Conservation (phyloP, 2,888 invertebrate species). For the Heliconius sara region DNA sequence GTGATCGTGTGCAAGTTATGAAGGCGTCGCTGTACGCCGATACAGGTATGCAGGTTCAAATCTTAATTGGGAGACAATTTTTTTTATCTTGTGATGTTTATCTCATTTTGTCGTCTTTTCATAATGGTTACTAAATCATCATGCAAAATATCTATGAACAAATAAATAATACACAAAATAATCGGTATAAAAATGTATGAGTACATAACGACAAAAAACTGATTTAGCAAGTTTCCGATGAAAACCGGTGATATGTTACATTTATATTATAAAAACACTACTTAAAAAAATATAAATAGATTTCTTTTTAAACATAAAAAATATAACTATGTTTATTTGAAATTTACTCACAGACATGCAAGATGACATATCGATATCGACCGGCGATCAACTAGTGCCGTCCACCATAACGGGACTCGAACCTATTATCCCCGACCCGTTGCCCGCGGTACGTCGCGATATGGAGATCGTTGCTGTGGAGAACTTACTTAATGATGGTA, state of each 20-base stretch:
- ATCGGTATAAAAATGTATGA: too few species aligned
- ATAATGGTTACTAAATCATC: too few species aligned
- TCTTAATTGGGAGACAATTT: not conserved
- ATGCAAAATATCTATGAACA: too few species aligned
- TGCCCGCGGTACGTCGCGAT: constrained; percentile 1
- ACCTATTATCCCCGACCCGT: constrained; percentile 23
- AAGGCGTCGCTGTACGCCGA: constrained; percentile 90
- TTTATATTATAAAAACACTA: too few species aligned
- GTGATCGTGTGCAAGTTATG: constrained; percentile 91
- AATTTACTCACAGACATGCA: constrained; percentile 64
- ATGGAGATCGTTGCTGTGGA: constrained; percentile 25
- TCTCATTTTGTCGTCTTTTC: too few species aligned
- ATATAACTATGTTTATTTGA: not conserved
- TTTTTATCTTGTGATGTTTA: too few species aligned
- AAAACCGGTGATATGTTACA: too few species aligned
- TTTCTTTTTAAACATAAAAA: not conserved
- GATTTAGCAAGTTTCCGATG: too few species aligned
- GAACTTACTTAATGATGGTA: not conserved
- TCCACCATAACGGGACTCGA: constrained; percentile 48
- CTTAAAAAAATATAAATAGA: too few species aligned
- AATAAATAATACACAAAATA: too few species aligned
- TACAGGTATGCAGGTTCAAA: constrained; percentile 55
- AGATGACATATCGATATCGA: constrained; percentile 70
- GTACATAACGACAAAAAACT: too few species aligned
- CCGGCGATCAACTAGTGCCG: constrained; percentile 76